phyloP scores from a whole-genome alignment of 1,140 invertebrate species.

The Sarcophaga peregrina region DNA sequence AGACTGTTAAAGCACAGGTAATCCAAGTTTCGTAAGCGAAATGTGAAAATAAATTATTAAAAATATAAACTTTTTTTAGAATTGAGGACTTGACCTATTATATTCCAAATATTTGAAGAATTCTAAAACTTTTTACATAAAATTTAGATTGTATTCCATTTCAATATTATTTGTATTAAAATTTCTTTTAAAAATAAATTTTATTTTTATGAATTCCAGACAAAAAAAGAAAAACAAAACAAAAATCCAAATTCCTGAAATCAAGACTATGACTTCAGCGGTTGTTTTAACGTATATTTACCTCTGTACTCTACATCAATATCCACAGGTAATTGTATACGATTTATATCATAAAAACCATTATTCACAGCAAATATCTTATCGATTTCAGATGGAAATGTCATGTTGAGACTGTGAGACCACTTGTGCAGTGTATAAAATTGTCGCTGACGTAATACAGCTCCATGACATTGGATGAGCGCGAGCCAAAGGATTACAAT shows the following conservation, averaged over 20 bases:
- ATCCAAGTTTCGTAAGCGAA: too few species aligned
- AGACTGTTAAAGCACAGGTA: too few species aligned
- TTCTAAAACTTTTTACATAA: too few species aligned
- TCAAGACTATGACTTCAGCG: background rate
- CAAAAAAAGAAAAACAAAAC: too few species aligned
- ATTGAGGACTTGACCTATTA: too few species aligned
- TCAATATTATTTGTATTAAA: too few species aligned
- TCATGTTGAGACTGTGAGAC: slow-evolving; percentile 71
- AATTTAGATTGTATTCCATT: too few species aligned
- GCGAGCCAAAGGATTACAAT: background rate
- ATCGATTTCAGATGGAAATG: slow-evolving; percentile 68
- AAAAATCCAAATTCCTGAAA: too few species aligned
- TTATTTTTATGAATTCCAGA: background rate
- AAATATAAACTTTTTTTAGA: too few species aligned
- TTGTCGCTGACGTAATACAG: slow-evolving; percentile 47
- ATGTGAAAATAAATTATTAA: too few species aligned
- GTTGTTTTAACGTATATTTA: slow-evolving; percentile 21
- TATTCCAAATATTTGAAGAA: too few species aligned
- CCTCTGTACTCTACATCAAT: slow-evolving; percentile 74
- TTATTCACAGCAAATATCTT: slow-evolving; percentile 68
- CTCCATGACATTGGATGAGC: background rate
- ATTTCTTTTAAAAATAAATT: slow-evolving; percentile 7
- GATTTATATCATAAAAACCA: slow-evolving; percentile 69
- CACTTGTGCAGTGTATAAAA: slow-evolving; percentile 67
- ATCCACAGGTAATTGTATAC: slow-evolving; percentile 75